A percentile compares a stretch with the other conserved stretches of the same genome.
Evolutionary conservation across 2,113 vertebrate species (phyloP).

Genomic region (Stercorarius parasiticus): DNA sequence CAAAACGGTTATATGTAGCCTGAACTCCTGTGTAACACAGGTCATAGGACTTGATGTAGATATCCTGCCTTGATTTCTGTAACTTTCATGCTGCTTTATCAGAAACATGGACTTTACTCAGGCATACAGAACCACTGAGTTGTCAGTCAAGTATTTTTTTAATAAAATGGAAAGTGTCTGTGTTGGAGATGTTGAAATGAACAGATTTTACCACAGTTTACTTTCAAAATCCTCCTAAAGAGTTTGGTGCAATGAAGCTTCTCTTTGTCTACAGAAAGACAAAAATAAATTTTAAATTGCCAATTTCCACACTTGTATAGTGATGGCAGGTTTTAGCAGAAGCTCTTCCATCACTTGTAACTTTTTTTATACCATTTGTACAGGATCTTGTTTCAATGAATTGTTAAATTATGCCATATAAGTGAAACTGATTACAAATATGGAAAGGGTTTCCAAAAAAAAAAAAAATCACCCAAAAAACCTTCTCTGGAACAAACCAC

Average conservation of each 20-base stretch:
- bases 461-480: background rate
- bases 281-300: background rate
- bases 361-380: background rate
- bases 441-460: background rate
- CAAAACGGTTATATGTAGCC: background rate
- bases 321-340: background rate
- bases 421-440: background rate
- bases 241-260: background rate
- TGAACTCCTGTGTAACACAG: background rate
- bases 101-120: background rate
- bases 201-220: background rate
- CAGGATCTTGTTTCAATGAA: background rate
- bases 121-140: background rate
- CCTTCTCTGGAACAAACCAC: background rate
- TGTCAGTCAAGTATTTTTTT: background rate
- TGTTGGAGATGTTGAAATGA: background rate
- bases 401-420: background rate
- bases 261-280: background rate
- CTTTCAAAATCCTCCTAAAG: background rate
- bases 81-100: background rate
- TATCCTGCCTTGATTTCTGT: background rate
- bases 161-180: background rate
- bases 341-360: background rate
- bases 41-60: background rate
- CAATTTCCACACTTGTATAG: background rate